These are phyloP conservation scores for Halcyon badia DNA, from an alignment of 2,797 vertebrate genomes.

Conservation along the genomic window DNA sequence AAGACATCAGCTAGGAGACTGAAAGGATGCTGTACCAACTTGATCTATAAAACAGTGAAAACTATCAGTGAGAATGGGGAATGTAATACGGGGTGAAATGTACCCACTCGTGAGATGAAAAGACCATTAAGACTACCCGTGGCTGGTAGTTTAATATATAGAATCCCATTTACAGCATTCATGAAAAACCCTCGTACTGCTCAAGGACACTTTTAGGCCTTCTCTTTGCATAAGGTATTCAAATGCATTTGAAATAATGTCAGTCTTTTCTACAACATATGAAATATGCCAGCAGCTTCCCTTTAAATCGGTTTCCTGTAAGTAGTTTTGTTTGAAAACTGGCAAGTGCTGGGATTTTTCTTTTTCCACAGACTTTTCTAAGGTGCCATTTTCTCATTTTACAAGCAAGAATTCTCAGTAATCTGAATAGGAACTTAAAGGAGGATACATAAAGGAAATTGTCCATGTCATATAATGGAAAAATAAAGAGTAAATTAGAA, in stretches of 20 bases:
- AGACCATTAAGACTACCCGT: background rate
- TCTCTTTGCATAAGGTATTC: constrained; percentile 39
- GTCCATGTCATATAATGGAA: constrained; percentile 31
- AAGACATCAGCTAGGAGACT: background rate
- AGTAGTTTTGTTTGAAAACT: constrained; percentile 69
- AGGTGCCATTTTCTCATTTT: constrained; percentile 39
- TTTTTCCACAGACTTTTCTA: background rate
- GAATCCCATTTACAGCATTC: background rate
- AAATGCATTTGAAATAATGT: constrained; percentile 58
- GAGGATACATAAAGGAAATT: constrained; percentile 27
- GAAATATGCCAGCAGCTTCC: constrained; percentile 45
- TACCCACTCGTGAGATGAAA: background rate
- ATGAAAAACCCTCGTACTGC: constrained; percentile 25
- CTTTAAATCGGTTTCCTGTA: constrained; percentile 45
- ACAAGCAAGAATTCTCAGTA: constrained; percentile 20
- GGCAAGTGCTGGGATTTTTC: constrained; percentile 7
- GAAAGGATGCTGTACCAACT: background rate
- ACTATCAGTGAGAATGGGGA: background rate
- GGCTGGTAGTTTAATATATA: background rate
- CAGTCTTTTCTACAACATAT: constrained; percentile 53
- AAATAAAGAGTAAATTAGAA: constrained; percentile 50
- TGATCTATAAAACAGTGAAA: constrained; percentile 3
- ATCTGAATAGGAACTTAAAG: constrained; percentile 1
- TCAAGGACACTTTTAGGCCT: constrained; percentile 57
- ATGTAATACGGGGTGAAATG: background rate